Base-by-base conservation (phyloP, 2,797 vertebrate genomes). In the Gymnopithys bicolor region DNA sequence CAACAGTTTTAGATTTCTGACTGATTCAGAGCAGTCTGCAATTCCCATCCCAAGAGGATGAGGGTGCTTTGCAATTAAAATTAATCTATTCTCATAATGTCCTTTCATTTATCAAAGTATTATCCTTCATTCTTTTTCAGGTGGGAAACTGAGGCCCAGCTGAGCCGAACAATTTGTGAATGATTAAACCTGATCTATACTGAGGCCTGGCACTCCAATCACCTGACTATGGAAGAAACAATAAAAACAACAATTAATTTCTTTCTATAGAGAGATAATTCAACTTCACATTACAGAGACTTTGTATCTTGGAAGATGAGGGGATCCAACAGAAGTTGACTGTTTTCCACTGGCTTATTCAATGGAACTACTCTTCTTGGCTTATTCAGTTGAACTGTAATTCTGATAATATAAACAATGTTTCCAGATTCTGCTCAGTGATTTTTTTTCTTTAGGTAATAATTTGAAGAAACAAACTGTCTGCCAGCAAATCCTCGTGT, bases 401-500 rank as follows among this genome's bases (percentile, higher is more conserved):
- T 69, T 79, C 55, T 52, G 27, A 45, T 83, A 89, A 77, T 22
- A 93, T 8, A 87, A 78, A 60, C 30, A 87, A 52, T 7, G 5
- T 27, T 92, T 24, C 28, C 27, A 83, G 52, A 70, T 39, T 77
- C 63, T 92, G 32, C 33, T 69, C 16, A 39, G 41, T 45, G 67
- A 87, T 27, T 2, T 18, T 13, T 13, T 8, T 11, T 4, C 24
- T 12, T 51, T 37, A 19, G 14, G 41, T 0, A 64, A 60, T 35
- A 67, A 43, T 67, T 74, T 2, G 4, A 83, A 76, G 46, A 43
- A 90, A 93, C n/a, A 74, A 90, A 87, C 11, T 66, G 33, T 62
- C 73, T 93, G 84, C 58, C 89, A 93, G 64, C 51, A 89, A 90
- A 91, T 71, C 39, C 93, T 90, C 35, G 58, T 33, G 55, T 81